Conservation (phyloP, 1,140 invertebrate genomes). For the Hirudo medicinalis region DNA sequence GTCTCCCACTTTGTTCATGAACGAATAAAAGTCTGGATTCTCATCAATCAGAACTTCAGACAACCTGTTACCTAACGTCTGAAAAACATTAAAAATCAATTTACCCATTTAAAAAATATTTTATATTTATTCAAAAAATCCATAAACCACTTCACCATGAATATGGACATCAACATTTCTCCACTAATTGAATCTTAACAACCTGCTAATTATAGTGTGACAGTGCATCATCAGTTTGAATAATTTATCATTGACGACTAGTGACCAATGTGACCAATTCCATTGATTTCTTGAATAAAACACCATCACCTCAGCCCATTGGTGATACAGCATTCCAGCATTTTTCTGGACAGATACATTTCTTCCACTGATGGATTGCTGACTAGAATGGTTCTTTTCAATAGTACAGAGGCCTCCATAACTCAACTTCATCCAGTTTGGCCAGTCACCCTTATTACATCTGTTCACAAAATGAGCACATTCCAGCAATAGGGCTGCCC, state of each 20-base stretch:
- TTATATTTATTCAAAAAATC: conserved; percentile 4
- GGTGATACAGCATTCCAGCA: conserved; percentile 89
- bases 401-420: conserved; percentile 53
- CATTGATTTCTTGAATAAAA: background rate
- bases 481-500: conserved; percentile 80
- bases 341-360: conserved; percentile 71
- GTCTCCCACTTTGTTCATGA: conserved; percentile 54
- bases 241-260: no score
- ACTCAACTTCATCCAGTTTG: conserved; percentile 80
- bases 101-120: no score
- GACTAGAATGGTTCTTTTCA: conserved; percentile 30
- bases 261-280: no score
- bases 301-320: conserved; percentile 75
- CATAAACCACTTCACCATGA: background rate
- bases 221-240: no score
- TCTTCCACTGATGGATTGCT: conserved; percentile 47
- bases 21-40: conserved; percentile 50
- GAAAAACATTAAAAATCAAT: no score
- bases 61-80: conserved; percentile 63
- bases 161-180: background rate
- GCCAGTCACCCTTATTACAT: conserved; percentile 96
- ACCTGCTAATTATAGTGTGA: no score
- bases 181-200: no score
- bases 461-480: conserved; percentile 89
- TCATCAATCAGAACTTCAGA: conserved; percentile 51